Evolutionary conservation across 1,140 invertebrate genomes (phyloP).

Genomic region (Sarcophaga bullata): DNA sequence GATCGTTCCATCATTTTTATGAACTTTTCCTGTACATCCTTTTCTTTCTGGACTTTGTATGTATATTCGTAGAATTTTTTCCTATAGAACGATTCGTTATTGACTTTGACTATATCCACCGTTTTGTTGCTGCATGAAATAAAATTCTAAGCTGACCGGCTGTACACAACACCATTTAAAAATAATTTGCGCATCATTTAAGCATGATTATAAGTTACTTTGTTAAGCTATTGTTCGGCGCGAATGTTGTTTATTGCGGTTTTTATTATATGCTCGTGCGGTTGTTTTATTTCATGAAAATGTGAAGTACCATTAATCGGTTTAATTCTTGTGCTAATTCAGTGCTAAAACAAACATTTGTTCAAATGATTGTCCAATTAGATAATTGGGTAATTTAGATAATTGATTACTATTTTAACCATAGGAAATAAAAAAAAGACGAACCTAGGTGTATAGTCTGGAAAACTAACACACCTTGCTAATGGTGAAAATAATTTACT

Average conservation of each 20-base stretch:
- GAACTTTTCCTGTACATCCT: constrained; percentile 4
- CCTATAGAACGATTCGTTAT: neutral
- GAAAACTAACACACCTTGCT: too few species aligned
- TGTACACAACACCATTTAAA: too few species aligned
- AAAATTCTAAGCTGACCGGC: constrained; percentile 7
- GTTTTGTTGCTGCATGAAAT: neutral
- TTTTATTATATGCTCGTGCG: constrained; percentile 42
- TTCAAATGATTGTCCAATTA: neutral
- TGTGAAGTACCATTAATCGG: neutral
- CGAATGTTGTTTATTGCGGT: constrained; percentile 43
- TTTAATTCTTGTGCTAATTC: neutral
- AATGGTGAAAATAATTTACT: too few species aligned
- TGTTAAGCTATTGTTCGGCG: constrained; percentile 19
- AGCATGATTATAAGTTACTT: constrained; percentile 19
- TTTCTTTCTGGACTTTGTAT: constrained; percentile 1
- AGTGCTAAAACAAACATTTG: neutral
- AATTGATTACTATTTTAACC: too few species aligned
- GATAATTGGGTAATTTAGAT: too few species aligned
- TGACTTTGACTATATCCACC: neutral
- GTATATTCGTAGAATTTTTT: neutral
- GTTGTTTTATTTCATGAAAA: constrained; percentile 34
- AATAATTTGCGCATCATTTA: neutral
- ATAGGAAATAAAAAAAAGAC: too few species aligned
- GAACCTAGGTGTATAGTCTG: too few species aligned
- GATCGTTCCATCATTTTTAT: constrained; percentile 37